Evolutionary conservation across 2,113 vertebrate genomes (phyloP).

Genomic region (Hyperoodon ampullatus): DNA sequence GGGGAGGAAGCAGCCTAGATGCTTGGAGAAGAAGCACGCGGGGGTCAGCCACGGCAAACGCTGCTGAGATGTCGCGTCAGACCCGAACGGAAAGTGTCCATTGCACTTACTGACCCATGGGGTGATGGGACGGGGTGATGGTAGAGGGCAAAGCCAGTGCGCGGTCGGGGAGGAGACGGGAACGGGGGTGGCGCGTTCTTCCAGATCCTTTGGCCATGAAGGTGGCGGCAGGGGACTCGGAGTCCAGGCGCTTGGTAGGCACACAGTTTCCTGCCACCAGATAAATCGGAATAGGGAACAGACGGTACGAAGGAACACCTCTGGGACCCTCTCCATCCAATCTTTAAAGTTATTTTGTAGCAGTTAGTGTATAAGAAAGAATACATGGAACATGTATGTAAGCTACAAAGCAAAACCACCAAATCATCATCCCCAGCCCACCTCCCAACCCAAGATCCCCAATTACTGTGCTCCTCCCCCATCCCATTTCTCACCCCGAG

Average conservation of each 20-base stretch:
- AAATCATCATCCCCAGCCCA: background rate
- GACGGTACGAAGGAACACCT: background rate
- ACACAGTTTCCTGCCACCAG: background rate
- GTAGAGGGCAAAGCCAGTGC: background rate
- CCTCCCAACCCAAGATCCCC: background rate
- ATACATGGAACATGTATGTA: background rate
- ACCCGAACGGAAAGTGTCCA: background rate
- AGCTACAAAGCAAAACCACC: background rate
- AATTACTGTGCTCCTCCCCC: fast-evolving
- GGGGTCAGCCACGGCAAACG: fast-evolving
- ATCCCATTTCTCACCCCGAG: fast-evolving
- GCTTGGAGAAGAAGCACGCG: background rate
- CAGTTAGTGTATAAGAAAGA: background rate
- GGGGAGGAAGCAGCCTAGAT: background rate
- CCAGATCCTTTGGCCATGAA: background rate
- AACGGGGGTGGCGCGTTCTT: fast-evolving
- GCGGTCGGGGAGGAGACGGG: background rate
- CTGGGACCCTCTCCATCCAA: background rate
- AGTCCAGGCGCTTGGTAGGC: background rate
- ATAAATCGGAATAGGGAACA: background rate
- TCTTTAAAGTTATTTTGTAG: background rate
- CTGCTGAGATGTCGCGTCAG: background rate
- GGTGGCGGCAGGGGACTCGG: too few species aligned
- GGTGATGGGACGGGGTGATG: background rate
- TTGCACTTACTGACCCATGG: background rate